These are phyloP conservation scores for Mimachlamys varia DNA, from an alignment of 2,888 invertebrate species.

Conservation along the genomic window DNA sequence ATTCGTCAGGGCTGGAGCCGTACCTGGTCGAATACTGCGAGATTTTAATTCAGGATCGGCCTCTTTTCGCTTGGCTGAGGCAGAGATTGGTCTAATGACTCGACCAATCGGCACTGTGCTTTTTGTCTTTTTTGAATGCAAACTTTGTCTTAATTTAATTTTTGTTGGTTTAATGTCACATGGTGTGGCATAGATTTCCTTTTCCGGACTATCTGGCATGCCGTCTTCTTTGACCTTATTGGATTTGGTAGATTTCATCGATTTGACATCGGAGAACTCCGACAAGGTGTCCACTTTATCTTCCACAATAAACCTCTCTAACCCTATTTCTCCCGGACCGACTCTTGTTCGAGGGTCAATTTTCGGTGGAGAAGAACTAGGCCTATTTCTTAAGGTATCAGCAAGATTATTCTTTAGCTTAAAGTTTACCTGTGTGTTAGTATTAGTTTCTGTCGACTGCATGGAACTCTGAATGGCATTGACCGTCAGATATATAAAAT, in stretches of 20 bases:
- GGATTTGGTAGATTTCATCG: conserved; percentile 65
- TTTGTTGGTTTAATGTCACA: conserved; percentile 66
- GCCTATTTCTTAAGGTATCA: conserved; percentile 64
- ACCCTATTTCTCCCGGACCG: conserved; percentile 68
- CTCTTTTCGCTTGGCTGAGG: conserved; percentile 61
- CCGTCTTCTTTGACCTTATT: conserved; percentile 60
- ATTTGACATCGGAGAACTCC: conserved; percentile 67
- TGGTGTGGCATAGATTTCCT: conserved; percentile 67
- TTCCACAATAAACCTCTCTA: conserved; percentile 65
- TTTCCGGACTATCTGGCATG: conserved; percentile 59
- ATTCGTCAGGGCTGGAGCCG: conserved; percentile 59
- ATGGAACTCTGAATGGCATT: conserved; percentile 76
- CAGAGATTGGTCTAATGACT: conserved; percentile 75
- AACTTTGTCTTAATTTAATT: conserved; percentile 61
- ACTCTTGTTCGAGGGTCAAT: conserved; percentile 78
- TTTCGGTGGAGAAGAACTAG: conserved; percentile 77
- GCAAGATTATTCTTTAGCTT: conserved; percentile 44
- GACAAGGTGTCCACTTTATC: conserved; percentile 63
- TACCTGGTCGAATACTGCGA: conserved; percentile 62
- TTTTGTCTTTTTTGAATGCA: conserved; percentile 70
- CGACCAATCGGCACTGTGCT: conserved; percentile 74
- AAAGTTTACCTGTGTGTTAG: conserved; percentile 70
- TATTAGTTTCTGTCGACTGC: conserved; percentile 68
- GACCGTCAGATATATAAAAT: conserved; percentile 79
- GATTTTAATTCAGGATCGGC: conserved; percentile 44